Base-by-base conservation (phyloP, 2,888 invertebrate species). In the Nymphalis polychloros region DNA sequence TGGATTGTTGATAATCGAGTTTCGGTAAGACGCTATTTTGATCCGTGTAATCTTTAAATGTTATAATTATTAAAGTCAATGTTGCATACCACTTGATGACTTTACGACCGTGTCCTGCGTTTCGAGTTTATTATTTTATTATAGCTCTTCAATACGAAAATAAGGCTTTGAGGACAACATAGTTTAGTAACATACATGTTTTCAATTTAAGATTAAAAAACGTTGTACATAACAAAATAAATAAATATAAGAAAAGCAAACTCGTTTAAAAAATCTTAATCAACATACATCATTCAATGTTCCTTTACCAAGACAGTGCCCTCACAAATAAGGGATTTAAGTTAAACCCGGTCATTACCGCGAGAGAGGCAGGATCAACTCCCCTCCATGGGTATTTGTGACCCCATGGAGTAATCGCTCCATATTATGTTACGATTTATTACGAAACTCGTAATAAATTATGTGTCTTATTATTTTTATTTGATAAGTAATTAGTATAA, bases 301-400 rank as follows among this genome's bases (percentile, higher is more conserved):
- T n/a, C 57, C 31, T 4, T 17, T 13, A 31, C n/a, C 35, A n/a
- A 31, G 55, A 23, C 31, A 3, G 41, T 19, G n/a, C 49, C 46
- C 72, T 73, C 76, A 77, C 79, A 81, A 81, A 82, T 78, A 74
- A 80, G 82, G 79, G 79, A 77, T 80, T 78, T 72, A 48, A 63
- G 55, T 55, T 74, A 75, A 76, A 76, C 76, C 75, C 75, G 71
- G 77, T 81, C 79, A 81, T 81, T 81, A 81, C 81, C 75, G 78
- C 72, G 72, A 53, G 71, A 69, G 72, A 72, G 69, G 70, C 73
- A 61, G 82, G 83, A 79, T 82, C 81, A 80, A 81, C 79, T 77
- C 76, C 73, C 48, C 65, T 72, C 73, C 41, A 41, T 73, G 68
- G 79, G 78, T 81, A 79, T 81, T 82, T 82, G 81, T 78, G 78